Conservation (phyloP, 2,888 invertebrate genomes). For the Agriotes lineatus region DNA sequence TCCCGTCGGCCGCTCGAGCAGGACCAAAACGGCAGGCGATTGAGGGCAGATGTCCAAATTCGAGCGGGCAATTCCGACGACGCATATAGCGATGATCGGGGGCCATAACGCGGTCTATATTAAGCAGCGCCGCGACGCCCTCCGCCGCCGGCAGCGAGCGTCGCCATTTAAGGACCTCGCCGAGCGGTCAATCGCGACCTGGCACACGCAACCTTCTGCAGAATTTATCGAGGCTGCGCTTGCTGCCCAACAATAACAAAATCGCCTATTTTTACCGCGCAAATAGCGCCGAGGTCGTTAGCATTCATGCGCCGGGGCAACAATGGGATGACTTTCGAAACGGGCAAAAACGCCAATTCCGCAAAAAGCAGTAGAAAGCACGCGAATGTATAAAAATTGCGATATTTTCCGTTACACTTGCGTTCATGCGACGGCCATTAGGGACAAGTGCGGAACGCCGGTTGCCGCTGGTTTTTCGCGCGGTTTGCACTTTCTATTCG, state of each 20-base stretch:
- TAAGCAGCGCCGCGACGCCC: slow-evolving; percentile 54
- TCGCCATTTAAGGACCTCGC: slow-evolving; percentile 55
- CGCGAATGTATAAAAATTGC: not conserved
- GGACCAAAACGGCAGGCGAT: not conserved
- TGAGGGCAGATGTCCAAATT: slow-evolving; percentile 28
- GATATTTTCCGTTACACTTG: slow-evolving; percentile 6
- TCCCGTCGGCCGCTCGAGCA: slow-evolving; percentile 3
- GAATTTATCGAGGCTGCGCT: slow-evolving; percentile 32
- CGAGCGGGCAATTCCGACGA: slow-evolving; percentile 12
- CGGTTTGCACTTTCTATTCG: slow-evolving; percentile 33
- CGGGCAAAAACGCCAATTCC: slow-evolving; percentile 1
- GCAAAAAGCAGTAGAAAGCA: slow-evolving; percentile 7
- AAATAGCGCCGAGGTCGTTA: slow-evolving; percentile 24
- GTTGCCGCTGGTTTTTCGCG: slow-evolving; percentile 8
- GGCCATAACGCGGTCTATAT: slow-evolving; percentile 49
- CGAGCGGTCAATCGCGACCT: slow-evolving; percentile 32
- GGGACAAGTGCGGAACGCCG: not conserved
- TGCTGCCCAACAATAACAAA: slow-evolving; percentile 21
- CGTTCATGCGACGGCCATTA: not conserved
- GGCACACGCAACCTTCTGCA: slow-evolving; percentile 13
- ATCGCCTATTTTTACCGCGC: not conserved
- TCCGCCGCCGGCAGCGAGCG: slow-evolving; percentile 47
- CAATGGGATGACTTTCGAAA: slow-evolving; percentile 10
- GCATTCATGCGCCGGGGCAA: slow-evolving; percentile 8
- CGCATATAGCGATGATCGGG: slow-evolving; percentile 37